Percentiles rank a stretch among this genome's conserved stretches.
Evolutionary conservation across 2,797 vertebrate genomes (phyloP).

Genomic region (Myotis findleyi): DNA sequence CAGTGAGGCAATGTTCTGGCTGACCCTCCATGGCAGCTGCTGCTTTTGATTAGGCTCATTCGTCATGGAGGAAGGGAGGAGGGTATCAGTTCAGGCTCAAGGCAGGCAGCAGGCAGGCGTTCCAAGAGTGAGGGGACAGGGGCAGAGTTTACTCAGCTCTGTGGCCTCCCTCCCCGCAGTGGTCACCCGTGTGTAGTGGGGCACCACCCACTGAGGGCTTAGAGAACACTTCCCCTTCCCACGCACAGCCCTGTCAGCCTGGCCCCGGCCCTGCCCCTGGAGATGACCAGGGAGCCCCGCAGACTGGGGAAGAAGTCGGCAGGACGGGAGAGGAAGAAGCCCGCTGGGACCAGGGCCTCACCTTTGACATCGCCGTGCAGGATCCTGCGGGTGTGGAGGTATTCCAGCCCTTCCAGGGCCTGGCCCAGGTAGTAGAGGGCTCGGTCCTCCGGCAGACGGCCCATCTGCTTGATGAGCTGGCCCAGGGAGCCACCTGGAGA

Average conservation of each 20-base stretch:
- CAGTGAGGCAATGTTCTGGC: slow-evolving; percentile 51
- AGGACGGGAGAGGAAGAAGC: background rate
- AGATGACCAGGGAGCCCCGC: background rate
- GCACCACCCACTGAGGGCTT: background rate
- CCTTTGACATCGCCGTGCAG: slow-evolving; percentile 98
- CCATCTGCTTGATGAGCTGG: slow-evolving; percentile 93
- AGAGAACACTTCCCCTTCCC: background rate
- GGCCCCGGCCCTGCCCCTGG: background rate
- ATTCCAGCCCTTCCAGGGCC: slow-evolving; percentile 92
- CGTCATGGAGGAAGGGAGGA: slow-evolving; percentile 1
- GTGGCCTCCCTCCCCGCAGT: background rate
- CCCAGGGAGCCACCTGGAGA: slow-evolving; percentile 93
- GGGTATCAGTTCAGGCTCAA: background rate
- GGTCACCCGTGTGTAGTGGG: background rate
- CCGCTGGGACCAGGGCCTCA: slow-evolving; percentile 76
- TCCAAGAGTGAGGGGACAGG: background rate
- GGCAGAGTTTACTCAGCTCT: background rate
- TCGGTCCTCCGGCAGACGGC: slow-evolving; percentile 94
- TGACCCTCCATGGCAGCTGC: slow-evolving; percentile 36
- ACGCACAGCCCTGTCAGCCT: background rate
- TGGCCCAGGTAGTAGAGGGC: slow-evolving; percentile 95
- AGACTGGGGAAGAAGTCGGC: background rate
- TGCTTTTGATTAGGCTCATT: slow-evolving; percentile 55
- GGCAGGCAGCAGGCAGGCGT: slow-evolving; percentile 8
- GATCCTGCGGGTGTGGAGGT: slow-evolving; percentile 92